A percentile compares a stretch with the other conserved stretches of the same genome.
phyloP scores from a whole-genome alignment of 2,797 vertebrate species.

The Mastacembelus armatus region DNA sequence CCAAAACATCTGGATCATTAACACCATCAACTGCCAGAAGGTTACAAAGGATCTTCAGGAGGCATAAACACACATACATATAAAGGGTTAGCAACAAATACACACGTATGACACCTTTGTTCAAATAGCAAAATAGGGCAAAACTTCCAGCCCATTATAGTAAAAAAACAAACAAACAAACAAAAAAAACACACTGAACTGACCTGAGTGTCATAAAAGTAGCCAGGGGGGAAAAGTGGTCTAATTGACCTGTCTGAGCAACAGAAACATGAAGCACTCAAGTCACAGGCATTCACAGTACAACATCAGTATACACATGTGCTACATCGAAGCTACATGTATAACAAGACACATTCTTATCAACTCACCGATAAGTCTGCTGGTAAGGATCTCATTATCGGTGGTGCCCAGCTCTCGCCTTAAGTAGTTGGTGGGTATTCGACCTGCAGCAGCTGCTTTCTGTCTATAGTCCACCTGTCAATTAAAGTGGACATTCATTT shows the following conservation, averaged over 20 bases:
- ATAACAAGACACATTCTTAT: neutral
- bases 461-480: constrained; percentile 96
- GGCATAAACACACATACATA: neutral
- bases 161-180: neutral
- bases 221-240: constrained; percentile 94
- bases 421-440: constrained; percentile 96
- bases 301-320: neutral
- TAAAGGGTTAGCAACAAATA: neutral
- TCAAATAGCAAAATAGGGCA: neutral
- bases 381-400: constrained; percentile 96
- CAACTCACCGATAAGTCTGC: constrained; percentile 92
- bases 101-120: neutral
- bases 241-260: constrained; percentile 92
- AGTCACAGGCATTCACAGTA: neutral
- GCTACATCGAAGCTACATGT: neutral
- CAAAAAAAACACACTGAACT: constrained; percentile 22
- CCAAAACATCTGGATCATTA: constrained; percentile 94
- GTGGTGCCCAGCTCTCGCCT: constrained; percentile 92
- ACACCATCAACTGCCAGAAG: constrained; percentile 95
- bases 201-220: constrained; percentile 99
- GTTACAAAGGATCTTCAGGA: constrained; percentile 88
- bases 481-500: constrained; percentile 6
- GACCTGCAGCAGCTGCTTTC: constrained; percentile 96
- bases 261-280: constrained; percentile 9
- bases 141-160: neutral